Evolutionary conservation across 1,140 invertebrate species (phyloP), one percentile per base, ranked within the genome.

Genomic region (Triops longicaudatus): DNA sequence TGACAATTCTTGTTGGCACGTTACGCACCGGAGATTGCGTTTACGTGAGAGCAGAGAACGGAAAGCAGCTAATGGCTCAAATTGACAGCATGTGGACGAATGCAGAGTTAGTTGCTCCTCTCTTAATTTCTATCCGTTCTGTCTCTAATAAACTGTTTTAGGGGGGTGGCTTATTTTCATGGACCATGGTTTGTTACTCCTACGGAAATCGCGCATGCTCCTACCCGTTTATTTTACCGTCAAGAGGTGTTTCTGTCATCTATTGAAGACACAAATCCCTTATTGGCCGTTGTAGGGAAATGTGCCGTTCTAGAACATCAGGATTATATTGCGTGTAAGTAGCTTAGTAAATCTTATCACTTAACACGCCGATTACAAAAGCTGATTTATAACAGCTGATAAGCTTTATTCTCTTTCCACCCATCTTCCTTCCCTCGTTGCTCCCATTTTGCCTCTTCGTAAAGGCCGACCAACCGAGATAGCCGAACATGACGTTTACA

Each of bases 71-170:
- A 76, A 93, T 99, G 78, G 92, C 94, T n/a, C 91, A 97, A 85
- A 91, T 99, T 80, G 95, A 98, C 84, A 90, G 91, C 78, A 93
- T 98, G 81, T 98, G 96, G 96, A 91, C 92, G 80, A 93, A 93
- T 73, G 90, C 91, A 84, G 90, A 92, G 91, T 93, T 85, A 87
- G 89, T 87, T 76, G 76, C 80, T 42, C 7, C 79, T 78, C 71
- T 72, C 76, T 73, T 76, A 43, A 42, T 74, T 26, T 77, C 76
- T 10, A 4, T 73, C 73, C 72, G n/a, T 17, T 76, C 41, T 78
- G 31, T 37, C 2, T 37, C 26, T 26, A 50, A 73, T 43, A n/a
- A 75, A 41, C 50, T 76, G 76, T 31, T 78, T 43, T 79, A 94
- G 92, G 81, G 93, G 91, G 41, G 92, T 94, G 81, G 91, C 91